A percentile compares a stretch with the other conserved stretches of the same genome.
phyloP scores from a whole-genome alignment of 2,797 vertebrate genomes.

The Arctocebus calabarensis region DNA sequence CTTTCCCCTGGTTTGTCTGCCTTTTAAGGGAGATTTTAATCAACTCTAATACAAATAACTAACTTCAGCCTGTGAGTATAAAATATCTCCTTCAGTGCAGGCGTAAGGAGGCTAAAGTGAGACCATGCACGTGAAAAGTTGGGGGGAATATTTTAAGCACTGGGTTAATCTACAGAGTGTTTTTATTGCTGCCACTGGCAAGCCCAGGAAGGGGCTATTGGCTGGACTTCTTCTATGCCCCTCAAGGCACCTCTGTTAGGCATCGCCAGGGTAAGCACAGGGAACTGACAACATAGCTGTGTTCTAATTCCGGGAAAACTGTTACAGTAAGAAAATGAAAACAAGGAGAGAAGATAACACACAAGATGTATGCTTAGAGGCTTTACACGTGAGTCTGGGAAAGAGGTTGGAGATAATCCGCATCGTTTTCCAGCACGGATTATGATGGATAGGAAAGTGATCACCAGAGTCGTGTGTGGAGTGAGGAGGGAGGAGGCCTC shows the following conservation, averaged over 20 bases:
- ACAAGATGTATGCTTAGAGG: background rate
- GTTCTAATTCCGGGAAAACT: background rate
- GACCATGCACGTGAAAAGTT: background rate
- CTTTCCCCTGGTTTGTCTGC: background rate
- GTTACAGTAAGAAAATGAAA: background rate
- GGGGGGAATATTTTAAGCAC: background rate
- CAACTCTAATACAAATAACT: background rate
- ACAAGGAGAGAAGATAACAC: background rate
- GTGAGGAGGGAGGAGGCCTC: background rate
- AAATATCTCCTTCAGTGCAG: background rate
- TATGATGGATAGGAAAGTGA: background rate
- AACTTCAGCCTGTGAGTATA: background rate
- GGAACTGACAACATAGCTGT: background rate
- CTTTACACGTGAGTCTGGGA: background rate
- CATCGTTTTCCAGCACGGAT: background rate
- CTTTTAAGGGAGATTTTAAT: slow-evolving; percentile 9
- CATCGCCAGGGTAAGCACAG: background rate
- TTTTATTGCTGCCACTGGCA: background rate
- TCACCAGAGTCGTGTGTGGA: background rate
- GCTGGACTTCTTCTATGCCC: background rate
- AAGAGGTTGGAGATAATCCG: background rate
- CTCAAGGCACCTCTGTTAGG: background rate
- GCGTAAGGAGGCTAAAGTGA: background rate
- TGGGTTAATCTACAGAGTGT: background rate
- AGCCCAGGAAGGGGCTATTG: background rate